These are phyloP conservation scores for Machaerirhynchus nigripectus DNA, from an alignment of 2,113 vertebrate genomes.

Conservation along the genomic window DNA sequence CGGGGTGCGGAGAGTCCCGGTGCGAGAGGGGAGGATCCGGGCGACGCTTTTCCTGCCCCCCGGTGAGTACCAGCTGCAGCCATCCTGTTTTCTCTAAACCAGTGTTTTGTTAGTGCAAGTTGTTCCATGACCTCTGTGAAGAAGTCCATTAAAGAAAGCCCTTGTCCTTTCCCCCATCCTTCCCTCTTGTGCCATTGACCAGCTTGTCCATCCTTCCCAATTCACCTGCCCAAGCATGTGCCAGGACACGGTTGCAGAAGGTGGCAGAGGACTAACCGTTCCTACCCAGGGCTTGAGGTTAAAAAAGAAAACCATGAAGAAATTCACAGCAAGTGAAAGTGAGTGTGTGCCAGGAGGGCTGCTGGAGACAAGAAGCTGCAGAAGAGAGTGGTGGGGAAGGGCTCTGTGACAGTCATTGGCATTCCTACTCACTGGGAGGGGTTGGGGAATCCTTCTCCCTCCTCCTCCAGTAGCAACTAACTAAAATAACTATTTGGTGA, in stretches of 20 bases:
- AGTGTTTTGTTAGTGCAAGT: not conserved
- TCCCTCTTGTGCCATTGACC: not conserved
- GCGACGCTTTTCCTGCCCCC: conserved; percentile 38
- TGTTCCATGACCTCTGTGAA: not conserved
- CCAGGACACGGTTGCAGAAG: not conserved
- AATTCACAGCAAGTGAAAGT: not conserved
- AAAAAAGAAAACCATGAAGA: not conserved
- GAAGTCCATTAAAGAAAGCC: not conserved
- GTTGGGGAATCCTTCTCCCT: not conserved
- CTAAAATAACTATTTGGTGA: not conserved
- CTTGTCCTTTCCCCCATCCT: not conserved
- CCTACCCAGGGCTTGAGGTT: not conserved
- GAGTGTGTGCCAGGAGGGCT: not conserved
- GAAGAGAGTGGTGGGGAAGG: not conserved
- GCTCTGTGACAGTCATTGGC: not conserved
- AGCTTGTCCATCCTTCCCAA: not conserved
- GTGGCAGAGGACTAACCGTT: not conserved
- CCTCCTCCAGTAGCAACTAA: not conserved
- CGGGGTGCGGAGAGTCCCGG: conserved; percentile 24
- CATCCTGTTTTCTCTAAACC: not conserved
- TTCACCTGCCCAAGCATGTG: not conserved
- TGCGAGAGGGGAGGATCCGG: conserved; percentile 3
- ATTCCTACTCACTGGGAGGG: not conserved
- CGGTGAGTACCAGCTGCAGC: not conserved
- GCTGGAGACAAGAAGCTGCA: not conserved